Evolutionary conservation across 2,113 vertebrate genomes (phyloP), one percentile per base, ranked within the genome.

Genomic region (Lagopus leucura): DNA sequence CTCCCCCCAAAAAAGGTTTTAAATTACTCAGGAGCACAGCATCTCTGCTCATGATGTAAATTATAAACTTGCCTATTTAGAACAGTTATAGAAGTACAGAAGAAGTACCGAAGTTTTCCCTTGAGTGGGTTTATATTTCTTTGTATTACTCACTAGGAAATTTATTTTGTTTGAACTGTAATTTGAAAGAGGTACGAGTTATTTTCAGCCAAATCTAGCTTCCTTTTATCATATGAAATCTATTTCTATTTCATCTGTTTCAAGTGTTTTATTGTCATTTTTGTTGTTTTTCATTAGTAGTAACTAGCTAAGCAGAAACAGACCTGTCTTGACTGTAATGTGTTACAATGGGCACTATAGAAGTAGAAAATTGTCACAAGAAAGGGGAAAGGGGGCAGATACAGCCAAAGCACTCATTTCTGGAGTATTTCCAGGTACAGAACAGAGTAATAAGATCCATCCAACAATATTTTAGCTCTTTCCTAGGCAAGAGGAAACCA

Each of bases 281-380:
- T 87, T 63, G 25, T 65, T 86, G 21, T 1, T 72, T 91, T 82
- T 88, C 22, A 30, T 25, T 34, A 24, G 22, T 30, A 64, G 38
- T 65, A 86, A 81, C 34, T 34, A 81, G 21, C 15, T 88, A 83
- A 93, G 61, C 38, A 84, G 61, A 83, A 93, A 24, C 69, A 93
- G 73, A 64, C 16, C 42, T 40, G 14, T 52, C 65, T 72, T 75
- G 50, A 58, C 50, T 78, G 21, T 40, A 43, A 50, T 38, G 19
- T 30, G 2, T 74, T 83, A 50, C 32, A 74, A 19, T 42, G 73
- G 65, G 8, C 63, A 30, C 38, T 45, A 32, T 15, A 45, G 54
- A 82, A 88, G 21, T 69, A 14, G 20, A 60, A 92, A 66, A 83
- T 38, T 30, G 36, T 54, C 8, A 13, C 6, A 58, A 57, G 8